Conservation (phyloP, 2,113 vertebrate species). For the Saccopteryx bilineata region DNA sequence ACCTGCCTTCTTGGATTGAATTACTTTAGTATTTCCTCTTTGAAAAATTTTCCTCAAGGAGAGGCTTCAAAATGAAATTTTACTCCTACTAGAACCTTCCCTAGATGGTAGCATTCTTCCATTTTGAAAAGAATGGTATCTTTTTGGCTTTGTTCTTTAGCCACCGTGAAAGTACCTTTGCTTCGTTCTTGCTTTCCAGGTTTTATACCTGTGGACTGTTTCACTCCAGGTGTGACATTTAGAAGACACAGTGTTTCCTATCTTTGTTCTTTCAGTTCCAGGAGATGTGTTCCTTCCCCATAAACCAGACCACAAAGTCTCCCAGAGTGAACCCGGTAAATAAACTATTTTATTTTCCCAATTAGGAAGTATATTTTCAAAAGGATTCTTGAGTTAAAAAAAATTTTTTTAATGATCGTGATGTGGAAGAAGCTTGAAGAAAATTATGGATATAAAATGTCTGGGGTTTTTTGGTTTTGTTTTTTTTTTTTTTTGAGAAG, state of each 20-base stretch:
- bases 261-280: slow-evolving; percentile 84
- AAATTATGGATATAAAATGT: slow-evolving; percentile 5
- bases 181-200: not conserved
- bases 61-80: slow-evolving; percentile 26
- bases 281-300: slow-evolving; percentile 80
- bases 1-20: not conserved
- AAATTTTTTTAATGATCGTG: slow-evolving; percentile 7
- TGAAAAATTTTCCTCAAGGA: too few species aligned
- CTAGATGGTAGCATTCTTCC: not conserved
- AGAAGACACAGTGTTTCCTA: slow-evolving; percentile 40
- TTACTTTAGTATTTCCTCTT: not conserved
- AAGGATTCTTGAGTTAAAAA: not conserved
- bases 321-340: slow-evolving; percentile 87
- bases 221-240: not conserved
- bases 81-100: not conserved
- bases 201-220: not conserved
- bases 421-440: not conserved
- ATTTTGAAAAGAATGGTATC: slow-evolving; percentile 21
- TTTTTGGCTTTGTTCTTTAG: not conserved
- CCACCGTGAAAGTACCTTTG: slow-evolving; percentile 4
- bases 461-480: too few species aligned
- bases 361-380: slow-evolving; percentile 47
- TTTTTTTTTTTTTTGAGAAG: not conserved
- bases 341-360: slow-evolving; percentile 68
- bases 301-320: slow-evolving; percentile 74